phyloP scores from a whole-genome alignment of 2,113 vertebrate genomes.

The Indri indri region DNA sequence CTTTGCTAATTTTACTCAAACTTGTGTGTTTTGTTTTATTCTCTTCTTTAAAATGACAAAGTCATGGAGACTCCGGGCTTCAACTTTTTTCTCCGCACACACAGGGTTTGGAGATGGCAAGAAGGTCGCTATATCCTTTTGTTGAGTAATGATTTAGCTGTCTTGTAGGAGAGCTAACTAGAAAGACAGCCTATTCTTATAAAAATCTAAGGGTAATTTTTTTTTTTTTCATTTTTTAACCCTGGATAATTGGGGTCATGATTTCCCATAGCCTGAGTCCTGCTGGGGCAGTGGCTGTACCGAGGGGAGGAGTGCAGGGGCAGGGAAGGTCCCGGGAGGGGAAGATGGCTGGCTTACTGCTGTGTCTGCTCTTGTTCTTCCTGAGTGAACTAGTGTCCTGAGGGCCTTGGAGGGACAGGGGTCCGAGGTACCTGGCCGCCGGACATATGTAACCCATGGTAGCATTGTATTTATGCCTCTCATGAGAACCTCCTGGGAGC shows the following conservation, averaged over 20 bases:
- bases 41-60: background rate
- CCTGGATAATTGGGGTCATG: background rate
- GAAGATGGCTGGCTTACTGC: background rate
- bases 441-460: rapidly evolving
- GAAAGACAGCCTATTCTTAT: background rate
- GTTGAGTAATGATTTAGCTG: background rate
- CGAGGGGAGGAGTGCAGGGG: rapidly evolving
- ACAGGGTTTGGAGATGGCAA: background rate
- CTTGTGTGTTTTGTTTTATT: background rate
- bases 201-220: background rate
- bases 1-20: background rate
- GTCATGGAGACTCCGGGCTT: background rate
- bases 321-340: background rate
- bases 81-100: background rate
- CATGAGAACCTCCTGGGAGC: background rate
- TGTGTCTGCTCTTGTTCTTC: rapidly evolving
- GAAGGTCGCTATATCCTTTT: background rate
- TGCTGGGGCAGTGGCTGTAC: background rate
- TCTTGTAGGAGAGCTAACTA: background rate
- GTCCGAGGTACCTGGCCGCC: rapidly evolving
- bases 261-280: background rate
- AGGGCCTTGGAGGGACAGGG: background rate
- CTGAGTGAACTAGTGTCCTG: background rate
- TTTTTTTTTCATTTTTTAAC: background rate
- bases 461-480: background rate